Conservation (phyloP, 2,797 vertebrate genomes). For the Rhadinocentrus ornatus region DNA sequence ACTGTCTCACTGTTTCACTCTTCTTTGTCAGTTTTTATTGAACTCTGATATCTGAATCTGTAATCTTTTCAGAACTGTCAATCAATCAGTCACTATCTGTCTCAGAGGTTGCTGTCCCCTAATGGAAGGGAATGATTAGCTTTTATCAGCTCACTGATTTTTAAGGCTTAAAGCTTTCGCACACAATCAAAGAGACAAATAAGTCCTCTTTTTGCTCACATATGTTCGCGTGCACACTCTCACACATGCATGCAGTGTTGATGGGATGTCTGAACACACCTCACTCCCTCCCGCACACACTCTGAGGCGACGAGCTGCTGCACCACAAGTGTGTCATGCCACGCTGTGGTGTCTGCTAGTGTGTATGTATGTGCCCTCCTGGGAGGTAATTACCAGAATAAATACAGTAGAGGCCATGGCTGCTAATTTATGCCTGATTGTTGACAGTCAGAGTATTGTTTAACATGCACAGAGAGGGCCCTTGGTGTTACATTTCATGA, state of each 20-base stretch:
- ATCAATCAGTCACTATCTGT: slow-evolving; percentile 72
- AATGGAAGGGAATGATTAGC: slow-evolving; percentile 70
- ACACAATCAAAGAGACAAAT: slow-evolving; percentile 70
- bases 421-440: slow-evolving; percentile 88
- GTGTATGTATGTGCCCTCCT: slow-evolving; percentile 70
- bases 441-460: slow-evolving; percentile 87
- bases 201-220: slow-evolving; percentile 52
- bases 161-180: slow-evolving; percentile 62
- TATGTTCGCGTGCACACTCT: slow-evolving; percentile 49
- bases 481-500: slow-evolving; percentile 77
- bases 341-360: slow-evolving; percentile 66
- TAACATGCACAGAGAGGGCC: slow-evolving; percentile 82
- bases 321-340: slow-evolving; percentile 63
- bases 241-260: slow-evolving; percentile 40
- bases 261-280: slow-evolving; percentile 62
- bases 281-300: slow-evolving; percentile 53
- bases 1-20: slow-evolving; percentile 67
- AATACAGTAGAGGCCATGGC: slow-evolving; percentile 85
- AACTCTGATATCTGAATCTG: slow-evolving; percentile 77
- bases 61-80: slow-evolving; percentile 73
- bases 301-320: slow-evolving; percentile 65
- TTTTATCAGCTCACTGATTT: slow-evolving; percentile 72
- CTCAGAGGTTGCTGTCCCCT: slow-evolving; percentile 75
- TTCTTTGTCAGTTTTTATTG: slow-evolving; percentile 76
- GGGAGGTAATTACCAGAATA: slow-evolving; percentile 90